Evolutionary conservation across 2,797 vertebrate genomes (phyloP).

Genomic region (Chelon labrosus): DNA sequence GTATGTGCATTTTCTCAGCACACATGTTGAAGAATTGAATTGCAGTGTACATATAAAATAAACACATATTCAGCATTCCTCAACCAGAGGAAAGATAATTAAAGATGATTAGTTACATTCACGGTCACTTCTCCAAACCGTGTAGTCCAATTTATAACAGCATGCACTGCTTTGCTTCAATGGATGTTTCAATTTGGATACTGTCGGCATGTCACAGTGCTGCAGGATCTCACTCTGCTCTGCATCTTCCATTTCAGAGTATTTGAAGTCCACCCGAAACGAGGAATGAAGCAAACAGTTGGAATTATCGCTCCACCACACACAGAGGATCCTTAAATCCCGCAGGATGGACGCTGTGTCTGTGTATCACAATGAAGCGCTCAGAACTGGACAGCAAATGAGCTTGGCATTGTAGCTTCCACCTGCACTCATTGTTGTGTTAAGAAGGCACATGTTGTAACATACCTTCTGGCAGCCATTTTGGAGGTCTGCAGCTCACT

Average conservation of each 20-base stretch:
- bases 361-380: slow-evolving; percentile 36
- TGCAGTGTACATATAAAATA: neutral
- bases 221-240: slow-evolving; percentile 32
- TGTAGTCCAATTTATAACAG: neutral
- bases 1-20: neutral
- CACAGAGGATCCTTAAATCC: slow-evolving; percentile 41
- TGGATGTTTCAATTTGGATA: neutral
- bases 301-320: slow-evolving; percentile 43
- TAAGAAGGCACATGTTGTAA: slow-evolving; percentile 37
- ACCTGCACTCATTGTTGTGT: slow-evolving; percentile 35
- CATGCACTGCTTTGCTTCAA: neutral
- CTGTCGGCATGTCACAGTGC: neutral
- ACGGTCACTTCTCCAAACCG: neutral
- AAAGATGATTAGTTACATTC: neutral
- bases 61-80: neutral
- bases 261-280: slow-evolving; percentile 40
- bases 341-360: slow-evolving; percentile 25
- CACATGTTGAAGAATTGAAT: too few species aligned
- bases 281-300: slow-evolving; percentile 19
- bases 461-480: slow-evolving; percentile 49
- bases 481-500: slow-evolving; percentile 50
- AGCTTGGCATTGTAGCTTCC: slow-evolving; percentile 39
- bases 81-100: neutral
- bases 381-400: slow-evolving; percentile 31
- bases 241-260: slow-evolving; percentile 64